Evolutionary conservation across 2,888 invertebrate genomes (phyloP), one percentile per base, ranked within the genome.

Genomic region (Tipula confusa): DNA sequence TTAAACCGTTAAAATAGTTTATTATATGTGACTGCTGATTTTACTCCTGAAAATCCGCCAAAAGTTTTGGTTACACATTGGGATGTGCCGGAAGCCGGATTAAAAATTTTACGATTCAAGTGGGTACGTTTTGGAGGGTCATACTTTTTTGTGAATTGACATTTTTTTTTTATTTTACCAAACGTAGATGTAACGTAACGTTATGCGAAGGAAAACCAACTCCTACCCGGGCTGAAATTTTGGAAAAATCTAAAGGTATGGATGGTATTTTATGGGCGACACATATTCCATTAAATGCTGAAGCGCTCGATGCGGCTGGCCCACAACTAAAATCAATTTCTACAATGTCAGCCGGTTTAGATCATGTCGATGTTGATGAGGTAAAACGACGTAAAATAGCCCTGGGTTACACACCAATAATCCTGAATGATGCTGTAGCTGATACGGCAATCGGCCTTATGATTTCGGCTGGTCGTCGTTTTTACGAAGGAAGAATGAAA

Each of bases 331-430:
- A 94, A 89, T 93, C 93, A 0, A 90, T 97, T 2, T 92, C 93
- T 0, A 93, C 95, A 0, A 94, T 95, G 93, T 94, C 96, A 0
- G 95, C 95, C 1, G 97, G 97, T 1, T 91, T 92, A 84, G 95
- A 97, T 87, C 95, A 96, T 86, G 91, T 97, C 43, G 95, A 96
- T 87, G 85, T 94, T 0, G 88, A 90, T 0, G 95, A 92, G 86
- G 90, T 96, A 83, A 92, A 92, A 87, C 90, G 90, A 84, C 91
- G 93, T 29, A 92, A 93, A 0, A 92, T 97, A 81, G 90, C 90
- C 81, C 90, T 96, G 0, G 95, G 95, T 0, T 93, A 94, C 86
- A 95, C 95, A 0, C 95, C 95, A 0, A 90, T 91, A 80, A 94
- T 95, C 0, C 88, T 95, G 7, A 92, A 93, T 82, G 91, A 92